Evolutionary conservation across 2,888 invertebrate genomes (phyloP).

Genomic region (Caenorhabditis sulstoni): DNA sequence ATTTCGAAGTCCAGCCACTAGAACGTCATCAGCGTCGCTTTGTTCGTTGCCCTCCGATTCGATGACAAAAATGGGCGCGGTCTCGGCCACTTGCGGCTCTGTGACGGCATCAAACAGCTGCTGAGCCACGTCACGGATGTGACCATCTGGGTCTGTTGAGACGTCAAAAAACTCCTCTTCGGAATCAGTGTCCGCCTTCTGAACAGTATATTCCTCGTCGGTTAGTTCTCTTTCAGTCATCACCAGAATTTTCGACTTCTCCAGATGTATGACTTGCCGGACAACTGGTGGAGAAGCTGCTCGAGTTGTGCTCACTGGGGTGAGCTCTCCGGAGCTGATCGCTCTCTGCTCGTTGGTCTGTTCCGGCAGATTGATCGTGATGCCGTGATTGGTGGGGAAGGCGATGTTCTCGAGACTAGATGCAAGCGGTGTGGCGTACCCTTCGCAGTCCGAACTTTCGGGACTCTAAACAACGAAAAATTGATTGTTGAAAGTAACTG

Average conservation of each 20-base stretch:
- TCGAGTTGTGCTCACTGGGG: conserved; percentile 39
- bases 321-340: conserved; percentile 35
- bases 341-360: not conserved
- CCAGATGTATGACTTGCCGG: conserved; percentile 36
- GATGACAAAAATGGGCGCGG: not conserved
- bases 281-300: conserved; percentile 36
- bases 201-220: conserved; percentile 20
- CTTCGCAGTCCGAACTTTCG: conserved; percentile 57
- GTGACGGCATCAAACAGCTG: conserved; percentile 14
- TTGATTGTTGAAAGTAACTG: not conserved
- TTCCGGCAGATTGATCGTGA: conserved; percentile 23
- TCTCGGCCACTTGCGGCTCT: not conserved
- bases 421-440: conserved; percentile 55
- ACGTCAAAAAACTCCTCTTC: conserved; percentile 26
- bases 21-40: not conserved
- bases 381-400: not conserved
- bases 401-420: conserved; percentile 29
- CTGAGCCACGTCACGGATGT: conserved; percentile 29
- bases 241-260: conserved; percentile 52
- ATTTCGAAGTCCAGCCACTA: too few relatives aligned
- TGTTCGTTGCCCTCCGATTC: conserved; percentile 1
- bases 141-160: not conserved
- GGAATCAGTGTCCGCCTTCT: conserved; percentile 5
- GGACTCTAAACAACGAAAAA: conserved; percentile 43
- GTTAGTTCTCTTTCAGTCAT: conserved; percentile 45